Percentiles rank a stretch among this genome's conserved stretches.
These are phyloP conservation scores for Ceyx cyanopectus DNA, from an alignment of 2,113 vertebrate genomes.

Conservation along the genomic window DNA sequence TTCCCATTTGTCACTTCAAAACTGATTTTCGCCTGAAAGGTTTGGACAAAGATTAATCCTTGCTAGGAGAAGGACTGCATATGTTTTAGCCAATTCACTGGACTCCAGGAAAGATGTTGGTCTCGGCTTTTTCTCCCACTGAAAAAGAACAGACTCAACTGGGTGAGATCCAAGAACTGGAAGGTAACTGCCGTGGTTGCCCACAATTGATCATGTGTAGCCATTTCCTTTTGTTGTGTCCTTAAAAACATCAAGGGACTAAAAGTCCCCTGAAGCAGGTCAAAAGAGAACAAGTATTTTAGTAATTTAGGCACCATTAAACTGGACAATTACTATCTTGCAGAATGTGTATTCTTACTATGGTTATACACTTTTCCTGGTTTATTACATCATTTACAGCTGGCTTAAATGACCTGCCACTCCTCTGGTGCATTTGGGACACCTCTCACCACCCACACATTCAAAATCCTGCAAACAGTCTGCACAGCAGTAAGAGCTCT, in stretches of 20 bases:
- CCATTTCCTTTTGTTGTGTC: neutral
- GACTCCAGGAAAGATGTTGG: neutral
- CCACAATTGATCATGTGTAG: neutral
- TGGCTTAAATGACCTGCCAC: neutral
- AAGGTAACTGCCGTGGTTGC: neutral
- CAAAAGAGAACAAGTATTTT: neutral
- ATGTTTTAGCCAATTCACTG: neutral
- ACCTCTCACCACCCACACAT: neutral
- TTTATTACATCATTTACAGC: constrained; percentile 6
- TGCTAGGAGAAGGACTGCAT: neutral
- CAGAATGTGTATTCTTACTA: neutral
- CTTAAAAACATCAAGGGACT: neutral
- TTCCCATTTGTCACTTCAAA: constrained; percentile 16
- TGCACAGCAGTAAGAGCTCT: neutral
- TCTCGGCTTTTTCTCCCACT: constrained; percentile 1
- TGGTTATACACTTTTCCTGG: neutral
- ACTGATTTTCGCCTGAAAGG: constrained; percentile 20
- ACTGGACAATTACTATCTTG: neutral
- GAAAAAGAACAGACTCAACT: neutral
- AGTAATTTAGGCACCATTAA: constrained; percentile 3
- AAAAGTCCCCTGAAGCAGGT: neutral
- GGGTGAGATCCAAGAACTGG: neutral
- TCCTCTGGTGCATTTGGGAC: neutral
- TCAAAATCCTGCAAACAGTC: constrained; percentile 33
- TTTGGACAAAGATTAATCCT: neutral